Evolutionary conservation across 2,888 invertebrate genomes (phyloP).

Genomic region (Chalcosyrphus nemorum): DNA sequence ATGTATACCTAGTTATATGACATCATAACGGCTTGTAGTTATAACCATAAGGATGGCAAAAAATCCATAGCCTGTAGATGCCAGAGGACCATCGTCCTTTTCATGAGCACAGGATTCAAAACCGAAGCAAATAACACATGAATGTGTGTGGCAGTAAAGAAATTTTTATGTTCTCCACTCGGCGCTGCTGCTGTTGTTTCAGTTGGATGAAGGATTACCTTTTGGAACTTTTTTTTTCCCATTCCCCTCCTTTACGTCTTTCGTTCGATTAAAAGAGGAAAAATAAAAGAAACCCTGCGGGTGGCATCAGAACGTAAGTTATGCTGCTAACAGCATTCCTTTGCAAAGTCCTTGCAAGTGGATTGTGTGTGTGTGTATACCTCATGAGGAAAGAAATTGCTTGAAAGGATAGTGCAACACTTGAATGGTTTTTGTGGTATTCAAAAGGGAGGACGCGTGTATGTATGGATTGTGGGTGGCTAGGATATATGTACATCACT

Average conservation of each 20-base stretch:
- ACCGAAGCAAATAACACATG: neutral
- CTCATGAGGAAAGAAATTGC: neutral
- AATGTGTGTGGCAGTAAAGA: neutral
- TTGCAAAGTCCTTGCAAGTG: neutral
- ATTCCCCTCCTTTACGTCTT: too few relatives aligned
- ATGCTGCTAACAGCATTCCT: neutral
- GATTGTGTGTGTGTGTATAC: neutral
- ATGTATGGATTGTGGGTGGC: neutral
- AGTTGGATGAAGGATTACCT: conserved; percentile 3
- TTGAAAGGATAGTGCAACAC: conserved; percentile 15
- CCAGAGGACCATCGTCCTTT: neutral
- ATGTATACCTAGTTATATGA: neutral
- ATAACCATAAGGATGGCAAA: neutral
- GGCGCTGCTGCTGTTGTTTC: neutral
- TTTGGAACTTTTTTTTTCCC: neutral
- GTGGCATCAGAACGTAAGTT: conserved; percentile 14
- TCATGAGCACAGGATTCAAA: neutral
- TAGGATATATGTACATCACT: neutral
- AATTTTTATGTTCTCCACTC: neutral
- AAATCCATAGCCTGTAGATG: too few relatives aligned
- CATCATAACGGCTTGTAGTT: neutral
- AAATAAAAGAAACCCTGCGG: neutral
- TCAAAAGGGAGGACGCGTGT: neutral
- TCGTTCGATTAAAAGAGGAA: neutral
- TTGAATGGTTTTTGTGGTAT: conserved; percentile 13